Base-by-base conservation (phyloP, 1,140 invertebrate genomes). In the Nebria ingens region DNA sequence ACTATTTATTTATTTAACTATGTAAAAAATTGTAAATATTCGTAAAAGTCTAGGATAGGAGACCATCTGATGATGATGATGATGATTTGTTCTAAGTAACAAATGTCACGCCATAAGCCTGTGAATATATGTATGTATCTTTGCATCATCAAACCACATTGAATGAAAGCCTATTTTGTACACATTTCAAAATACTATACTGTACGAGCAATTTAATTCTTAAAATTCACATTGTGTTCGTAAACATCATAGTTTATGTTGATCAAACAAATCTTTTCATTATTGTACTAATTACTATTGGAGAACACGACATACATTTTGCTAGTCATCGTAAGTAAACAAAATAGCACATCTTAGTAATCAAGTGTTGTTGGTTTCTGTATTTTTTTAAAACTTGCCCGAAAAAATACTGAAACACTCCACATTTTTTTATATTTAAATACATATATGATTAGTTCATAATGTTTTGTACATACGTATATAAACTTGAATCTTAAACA, bases 401-500 rank as follows among this genome's bases (percentile, higher is more conserved):
- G 40, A 45, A 45, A 45, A 45, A 45, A 45, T 45, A 45, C 15
- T 45, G 40, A 17, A 45, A 45, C 17, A 45, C 3, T n/a, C 15
- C 15, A 17, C 40, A 45, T 45, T 45, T 45, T 45, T 45, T 17
- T 45, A 45, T 17, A 34, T 34, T 34, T 34, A 34, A 9, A 34
- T 34, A 34, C n/a, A 45, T 45, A 45, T 45, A 45, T 45, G 15
- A 45, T 45, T 45, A 45, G 40, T 45, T 45, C 9, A 63, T 61
- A 64, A 60, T 62, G 58, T 67, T 68, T 68, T 68, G 67, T 68
- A 68, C 65, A 68, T 68, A 68, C 61, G n/a, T n/a, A n/a, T n/a
- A n/a, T n/a, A n/a, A 58, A 64, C 61, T 68, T 63, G 60, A 61
- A 64, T 61, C 66, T 61, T 65, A 66, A 66, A 60, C 63, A 45